Percentiles rank a stretch among this genome's conserved stretches.
Conservation (phyloP, 2,113 vertebrate species). For the Macrotus californicus region DNA sequence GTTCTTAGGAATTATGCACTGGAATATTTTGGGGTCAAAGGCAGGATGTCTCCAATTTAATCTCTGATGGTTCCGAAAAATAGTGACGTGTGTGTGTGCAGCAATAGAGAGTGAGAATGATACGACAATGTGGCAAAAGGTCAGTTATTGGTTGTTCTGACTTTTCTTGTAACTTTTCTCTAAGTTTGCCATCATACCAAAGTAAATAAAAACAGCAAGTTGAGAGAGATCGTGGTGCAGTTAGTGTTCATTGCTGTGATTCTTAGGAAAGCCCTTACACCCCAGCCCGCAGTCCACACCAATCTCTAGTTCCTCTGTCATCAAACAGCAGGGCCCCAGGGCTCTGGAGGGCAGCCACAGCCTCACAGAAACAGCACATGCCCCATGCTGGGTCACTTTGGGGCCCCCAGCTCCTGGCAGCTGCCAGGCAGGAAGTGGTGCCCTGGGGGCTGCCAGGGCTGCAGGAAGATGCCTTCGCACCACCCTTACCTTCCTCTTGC, state of each 20-base stretch:
- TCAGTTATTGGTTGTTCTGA: neutral
- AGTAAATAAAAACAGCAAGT: neutral
- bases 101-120: neutral
- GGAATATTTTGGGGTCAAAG: neutral
- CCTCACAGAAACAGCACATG: neutral
- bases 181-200: neutral
- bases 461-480: neutral
- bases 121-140: neutral
- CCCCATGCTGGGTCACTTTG: neutral
- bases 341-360: neutral
- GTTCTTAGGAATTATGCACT: neutral
- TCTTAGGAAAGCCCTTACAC: neutral
- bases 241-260: neutral
- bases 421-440: neutral
- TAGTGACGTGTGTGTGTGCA: rapidly evolving
- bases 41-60: neutral
- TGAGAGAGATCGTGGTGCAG: neutral
- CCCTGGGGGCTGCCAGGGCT: neutral
- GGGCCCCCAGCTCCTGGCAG: neutral
- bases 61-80: constrained; percentile 21
- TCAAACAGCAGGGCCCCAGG: neutral
- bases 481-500: constrained; percentile 87
- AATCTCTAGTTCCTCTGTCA: neutral
- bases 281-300: neutral
- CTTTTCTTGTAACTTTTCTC: neutral